Evolutionary conservation across 2,888 invertebrate genomes (phyloP).

Genomic region (Trissonchulus latispiculum): DNA sequence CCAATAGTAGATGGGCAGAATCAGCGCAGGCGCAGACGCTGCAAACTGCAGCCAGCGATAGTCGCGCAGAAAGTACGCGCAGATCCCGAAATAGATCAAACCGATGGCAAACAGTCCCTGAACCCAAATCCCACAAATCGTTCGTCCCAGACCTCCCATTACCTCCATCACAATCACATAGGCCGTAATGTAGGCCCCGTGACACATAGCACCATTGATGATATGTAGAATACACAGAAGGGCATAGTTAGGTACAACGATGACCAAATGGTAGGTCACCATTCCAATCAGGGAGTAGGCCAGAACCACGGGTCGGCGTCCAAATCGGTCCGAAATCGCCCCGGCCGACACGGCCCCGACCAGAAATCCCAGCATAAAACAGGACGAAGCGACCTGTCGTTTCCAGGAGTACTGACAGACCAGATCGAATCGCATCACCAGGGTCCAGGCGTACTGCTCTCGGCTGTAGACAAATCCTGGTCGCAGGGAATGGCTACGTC

Average conservation of each 20-base stretch:
- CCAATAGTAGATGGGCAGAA: slow-evolving; percentile 17
- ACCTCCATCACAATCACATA: slow-evolving; percentile 21
- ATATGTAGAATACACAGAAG: slow-evolving; percentile 7
- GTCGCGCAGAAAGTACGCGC: slow-evolving; percentile 20
- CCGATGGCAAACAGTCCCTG: slow-evolving; percentile 21
- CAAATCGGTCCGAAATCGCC: slow-evolving; percentile 14
- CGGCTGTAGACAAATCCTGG: background rate
- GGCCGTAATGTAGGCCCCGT: slow-evolving; percentile 1
- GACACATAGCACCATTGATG: background rate
- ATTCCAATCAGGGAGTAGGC: background rate
- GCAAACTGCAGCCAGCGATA: slow-evolving; percentile 17
- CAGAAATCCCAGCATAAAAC: slow-evolving; percentile 17
- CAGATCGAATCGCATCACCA: slow-evolving; percentile 6
- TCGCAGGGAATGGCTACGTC: too few relatives aligned
- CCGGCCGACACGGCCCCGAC: slow-evolving; percentile 13
- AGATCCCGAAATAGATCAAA: slow-evolving; percentile 14
- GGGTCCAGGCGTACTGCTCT: background rate
- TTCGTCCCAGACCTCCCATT: slow-evolving; percentile 16
- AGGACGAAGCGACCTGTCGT: background rate
- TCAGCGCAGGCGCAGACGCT: background rate
- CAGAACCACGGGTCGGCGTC: background rate
- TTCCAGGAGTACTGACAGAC: slow-evolving; percentile 20
- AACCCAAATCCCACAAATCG: slow-evolving; percentile 18
- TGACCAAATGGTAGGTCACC: background rate
- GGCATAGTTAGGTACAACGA: background rate